These are phyloP conservation scores for Stenodera caucasica DNA, from an alignment of 2,888 invertebrate genomes.

Conservation along the genomic window DNA sequence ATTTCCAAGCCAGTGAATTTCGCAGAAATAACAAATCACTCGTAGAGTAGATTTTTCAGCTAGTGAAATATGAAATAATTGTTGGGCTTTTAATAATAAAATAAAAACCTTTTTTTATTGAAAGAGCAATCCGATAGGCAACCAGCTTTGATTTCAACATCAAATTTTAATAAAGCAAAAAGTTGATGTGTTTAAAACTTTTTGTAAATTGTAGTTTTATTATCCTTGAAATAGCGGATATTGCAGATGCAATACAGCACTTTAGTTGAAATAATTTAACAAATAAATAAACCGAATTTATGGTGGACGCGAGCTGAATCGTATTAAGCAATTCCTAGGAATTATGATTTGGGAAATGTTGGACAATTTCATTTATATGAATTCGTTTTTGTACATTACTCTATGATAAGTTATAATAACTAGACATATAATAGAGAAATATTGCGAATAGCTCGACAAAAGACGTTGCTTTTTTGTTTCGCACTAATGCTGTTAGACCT, in stretches of 20 bases:
- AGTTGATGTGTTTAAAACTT: background rate
- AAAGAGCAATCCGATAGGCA: no score
- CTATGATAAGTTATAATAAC: conserved; percentile 25
- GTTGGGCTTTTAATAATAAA: no score
- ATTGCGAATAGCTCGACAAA: conserved; percentile 9
- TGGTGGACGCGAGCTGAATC: conserved; percentile 25
- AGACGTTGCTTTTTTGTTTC: background rate
- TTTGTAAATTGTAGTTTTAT: background rate
- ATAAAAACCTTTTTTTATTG: no score
- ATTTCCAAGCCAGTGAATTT: background rate
- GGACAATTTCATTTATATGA: conserved; percentile 24
- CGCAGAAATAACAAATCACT: background rate
- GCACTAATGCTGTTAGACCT: background rate
- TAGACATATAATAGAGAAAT: conserved; percentile 19
- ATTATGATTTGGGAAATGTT: conserved; percentile 25
- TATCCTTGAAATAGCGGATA: background rate
- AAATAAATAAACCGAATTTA: conserved; percentile 25
- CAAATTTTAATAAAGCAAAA: no score
- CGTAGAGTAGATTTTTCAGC: no score
- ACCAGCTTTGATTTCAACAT: no score
- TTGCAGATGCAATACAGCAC: conserved; percentile 8
- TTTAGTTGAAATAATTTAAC: conserved; percentile 15
- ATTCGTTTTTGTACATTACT: conserved; percentile 27
- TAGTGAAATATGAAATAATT: no score
- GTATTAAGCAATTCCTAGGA: conserved; percentile 13